phyloP scores from a whole-genome alignment of 2,113 vertebrate genomes.

The Sapajus apella region DNA sequence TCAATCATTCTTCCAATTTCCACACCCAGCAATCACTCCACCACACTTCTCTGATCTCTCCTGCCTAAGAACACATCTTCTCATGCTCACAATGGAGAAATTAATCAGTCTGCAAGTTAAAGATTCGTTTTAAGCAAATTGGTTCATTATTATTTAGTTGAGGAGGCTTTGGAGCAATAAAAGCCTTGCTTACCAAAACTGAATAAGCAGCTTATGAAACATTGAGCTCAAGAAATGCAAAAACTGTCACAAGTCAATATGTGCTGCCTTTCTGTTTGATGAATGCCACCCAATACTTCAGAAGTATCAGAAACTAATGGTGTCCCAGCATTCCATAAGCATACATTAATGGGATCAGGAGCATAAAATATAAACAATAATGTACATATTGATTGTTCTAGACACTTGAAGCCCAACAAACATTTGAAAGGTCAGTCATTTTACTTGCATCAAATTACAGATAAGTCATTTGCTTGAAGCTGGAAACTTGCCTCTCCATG shows the following conservation, averaged over 20 bases:
- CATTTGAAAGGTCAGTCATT: slow-evolving; percentile 89
- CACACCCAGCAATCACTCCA: background rate
- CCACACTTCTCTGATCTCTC: background rate
- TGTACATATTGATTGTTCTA: slow-evolving; percentile 77
- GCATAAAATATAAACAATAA: slow-evolving; percentile 80
- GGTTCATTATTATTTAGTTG: slow-evolving; percentile 76
- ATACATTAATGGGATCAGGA: slow-evolving; percentile 72
- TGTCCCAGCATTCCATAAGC: slow-evolving; percentile 55
- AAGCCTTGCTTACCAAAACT: slow-evolving; percentile 68
- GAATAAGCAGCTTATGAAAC: slow-evolving; percentile 62
- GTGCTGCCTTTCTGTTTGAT: slow-evolving; percentile 49
- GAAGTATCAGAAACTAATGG: slow-evolving; percentile 68
- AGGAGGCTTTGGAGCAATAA: slow-evolving; percentile 47
- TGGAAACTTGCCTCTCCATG: slow-evolving; percentile 85
- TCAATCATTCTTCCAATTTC: background rate
- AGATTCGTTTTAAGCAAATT: slow-evolving; percentile 68
- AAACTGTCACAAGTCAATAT: slow-evolving; percentile 63
- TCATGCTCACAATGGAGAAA: slow-evolving; percentile 61
- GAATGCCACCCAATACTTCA: slow-evolving; percentile 59
- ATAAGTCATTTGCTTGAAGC: slow-evolving; percentile 85
- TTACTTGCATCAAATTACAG: slow-evolving; percentile 84
- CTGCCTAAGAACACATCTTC: background rate
- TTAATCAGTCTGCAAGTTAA: slow-evolving; percentile 58
- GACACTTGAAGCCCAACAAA: slow-evolving; percentile 79
- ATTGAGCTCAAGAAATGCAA: slow-evolving; percentile 62